phyloP scores from a whole-genome alignment of 2,797 vertebrate species.

The Microctenopoma steveboyesi region DNA sequence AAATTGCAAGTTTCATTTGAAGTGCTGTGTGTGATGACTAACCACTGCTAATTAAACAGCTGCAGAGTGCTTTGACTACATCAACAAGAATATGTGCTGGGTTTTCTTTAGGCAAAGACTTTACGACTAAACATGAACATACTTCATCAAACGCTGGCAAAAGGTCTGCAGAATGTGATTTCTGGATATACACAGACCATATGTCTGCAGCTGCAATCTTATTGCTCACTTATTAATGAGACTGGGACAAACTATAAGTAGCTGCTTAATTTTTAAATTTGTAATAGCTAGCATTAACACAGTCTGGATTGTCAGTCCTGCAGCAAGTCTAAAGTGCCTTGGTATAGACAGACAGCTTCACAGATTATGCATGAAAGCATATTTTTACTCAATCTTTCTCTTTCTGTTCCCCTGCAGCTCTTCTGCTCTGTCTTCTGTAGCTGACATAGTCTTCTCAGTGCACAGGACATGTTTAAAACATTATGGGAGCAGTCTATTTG shows the following conservation, averaged over 20 bases:
- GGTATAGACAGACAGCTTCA: conserved; percentile 30
- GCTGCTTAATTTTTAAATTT: conserved; percentile 34
- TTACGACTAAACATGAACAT: conserved; percentile 5
- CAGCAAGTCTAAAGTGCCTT: conserved; percentile 24
- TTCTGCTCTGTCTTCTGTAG: background rate
- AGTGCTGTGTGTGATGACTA: background rate
- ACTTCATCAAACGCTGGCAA: conserved; percentile 1
- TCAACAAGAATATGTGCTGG: conserved; percentile 11
- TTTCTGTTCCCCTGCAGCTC: conserved; percentile 4
- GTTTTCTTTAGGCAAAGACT: conserved; percentile 9
- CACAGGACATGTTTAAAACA: conserved; percentile 45
- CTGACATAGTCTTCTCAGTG: conserved; percentile 10
- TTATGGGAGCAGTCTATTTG: conserved; percentile 16
- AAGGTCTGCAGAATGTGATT: conserved; percentile 8
- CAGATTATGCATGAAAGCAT: conserved; percentile 44
- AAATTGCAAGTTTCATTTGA: conserved; percentile 18
- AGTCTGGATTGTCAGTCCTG: conserved; percentile 15
- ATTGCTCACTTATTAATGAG: conserved; percentile 31
- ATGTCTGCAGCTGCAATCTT: conserved; percentile 11
- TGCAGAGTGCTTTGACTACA: conserved; percentile 27
- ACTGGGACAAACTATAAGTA: conserved; percentile 1
- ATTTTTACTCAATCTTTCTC: conserved; percentile 14
- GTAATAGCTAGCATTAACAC: conserved; percentile 26
- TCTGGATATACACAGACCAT: background rate
- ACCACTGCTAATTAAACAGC: conserved; percentile 29